phyloP scores from a whole-genome alignment of 2,888 invertebrate species.

The Desoria tigrina region DNA sequence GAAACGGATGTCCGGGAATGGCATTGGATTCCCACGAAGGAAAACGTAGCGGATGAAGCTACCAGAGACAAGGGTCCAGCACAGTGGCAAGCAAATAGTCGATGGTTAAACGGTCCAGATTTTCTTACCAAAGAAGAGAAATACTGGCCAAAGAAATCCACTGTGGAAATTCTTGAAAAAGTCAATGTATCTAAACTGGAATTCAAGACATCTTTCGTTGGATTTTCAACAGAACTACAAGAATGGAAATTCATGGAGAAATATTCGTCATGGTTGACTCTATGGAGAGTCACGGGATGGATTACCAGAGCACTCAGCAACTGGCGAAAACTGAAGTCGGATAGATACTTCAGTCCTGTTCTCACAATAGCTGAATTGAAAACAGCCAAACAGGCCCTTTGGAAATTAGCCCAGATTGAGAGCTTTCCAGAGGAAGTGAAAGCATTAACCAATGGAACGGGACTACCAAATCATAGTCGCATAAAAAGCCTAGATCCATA shows the following conservation, averaged over 20 bases:
- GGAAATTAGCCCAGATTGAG: not conserved
- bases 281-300: not conserved
- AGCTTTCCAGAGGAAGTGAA: not conserved
- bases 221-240: not conserved
- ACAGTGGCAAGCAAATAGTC: not conserved
- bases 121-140: constrained; percentile 34
- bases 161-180: not conserved
- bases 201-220: no score
- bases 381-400: not conserved
- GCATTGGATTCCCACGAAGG: constrained; percentile 39
- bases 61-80: constrained; percentile 17
- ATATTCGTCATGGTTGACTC: not conserved
- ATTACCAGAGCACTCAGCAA: not conserved
- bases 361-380: not conserved
- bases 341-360: not conserved
- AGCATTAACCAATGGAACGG: not conserved
- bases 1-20: constrained; percentile 21
- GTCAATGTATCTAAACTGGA: not conserved
- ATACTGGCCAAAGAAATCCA: constrained; percentile 30
- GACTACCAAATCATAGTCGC: not conserved
- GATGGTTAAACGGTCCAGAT: constrained; percentile 41
- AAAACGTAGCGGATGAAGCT: constrained; percentile 47
- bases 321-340: not conserved
- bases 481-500: not conserved
- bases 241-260: not conserved